Percentiles rank a stretch among this genome's conserved stretches.
Evolutionary conservation across 2,888 invertebrate species (phyloP).

Genomic region (Heliconius aoede): DNA sequence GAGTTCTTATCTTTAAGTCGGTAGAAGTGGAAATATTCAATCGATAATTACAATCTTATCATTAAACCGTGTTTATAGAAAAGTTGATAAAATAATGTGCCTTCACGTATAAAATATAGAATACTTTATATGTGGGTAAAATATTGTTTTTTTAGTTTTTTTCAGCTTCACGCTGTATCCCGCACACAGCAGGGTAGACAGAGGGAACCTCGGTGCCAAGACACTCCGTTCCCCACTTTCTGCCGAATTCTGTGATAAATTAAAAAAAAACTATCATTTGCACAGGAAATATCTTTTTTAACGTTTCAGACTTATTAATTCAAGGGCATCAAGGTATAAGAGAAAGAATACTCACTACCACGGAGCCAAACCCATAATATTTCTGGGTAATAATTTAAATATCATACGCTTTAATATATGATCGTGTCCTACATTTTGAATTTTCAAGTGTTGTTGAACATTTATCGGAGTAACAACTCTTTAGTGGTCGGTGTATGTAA

Average conservation of each 20-base stretch:
- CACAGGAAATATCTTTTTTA: too few species aligned
- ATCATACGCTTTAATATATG: too few species aligned
- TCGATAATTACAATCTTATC: background rate
- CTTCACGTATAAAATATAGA: too few species aligned
- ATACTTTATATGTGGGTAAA: too few species aligned
- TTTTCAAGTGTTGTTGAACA: background rate
- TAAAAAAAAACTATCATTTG: too few species aligned
- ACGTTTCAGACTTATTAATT: background rate
- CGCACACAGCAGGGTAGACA: too few species aligned
- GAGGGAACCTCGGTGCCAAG: too few species aligned
- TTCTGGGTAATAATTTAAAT: background rate
- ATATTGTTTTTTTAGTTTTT: too few species aligned
- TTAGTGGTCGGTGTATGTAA: background rate
- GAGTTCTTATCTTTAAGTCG: background rate
- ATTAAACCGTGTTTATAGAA: background rate
- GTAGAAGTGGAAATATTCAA: background rate
- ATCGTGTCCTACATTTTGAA: background rate
- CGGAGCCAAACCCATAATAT: background rate
- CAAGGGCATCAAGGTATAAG: background rate
- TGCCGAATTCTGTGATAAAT: too few species aligned
- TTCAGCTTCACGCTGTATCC: too few species aligned
- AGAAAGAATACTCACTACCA: background rate
- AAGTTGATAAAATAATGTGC: too few species aligned
- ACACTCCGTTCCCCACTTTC: too few species aligned
- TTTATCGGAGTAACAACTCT: background rate